Evolutionary conservation across 2,113 vertebrate species (phyloP).

Genomic region (Dicrurus megarhynchus): DNA sequence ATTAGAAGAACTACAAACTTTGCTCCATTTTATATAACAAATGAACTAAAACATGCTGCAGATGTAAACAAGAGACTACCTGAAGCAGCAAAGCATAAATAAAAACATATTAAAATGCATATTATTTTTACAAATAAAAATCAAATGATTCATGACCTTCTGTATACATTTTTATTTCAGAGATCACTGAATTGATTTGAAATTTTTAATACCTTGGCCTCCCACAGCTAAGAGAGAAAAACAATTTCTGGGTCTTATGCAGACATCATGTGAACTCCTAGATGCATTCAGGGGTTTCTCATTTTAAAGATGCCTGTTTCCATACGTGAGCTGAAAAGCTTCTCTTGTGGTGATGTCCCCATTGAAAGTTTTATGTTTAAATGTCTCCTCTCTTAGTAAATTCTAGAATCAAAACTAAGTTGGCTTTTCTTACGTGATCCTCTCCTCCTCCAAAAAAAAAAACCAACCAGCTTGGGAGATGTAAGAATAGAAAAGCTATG

Average conservation of each 20-base stretch:
- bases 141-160: neutral
- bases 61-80: neutral
- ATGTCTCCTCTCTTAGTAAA: neutral
- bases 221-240: neutral
- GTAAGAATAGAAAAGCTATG: neutral
- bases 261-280: neutral
- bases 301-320: neutral
- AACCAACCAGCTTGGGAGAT: neutral
- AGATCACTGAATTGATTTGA: neutral
- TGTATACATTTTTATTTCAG: neutral
- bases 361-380: neutral
- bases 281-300: neutral
- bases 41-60: neutral
- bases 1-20: neutral
- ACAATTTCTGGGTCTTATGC: neutral
- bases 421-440: neutral
- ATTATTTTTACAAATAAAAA: neutral
- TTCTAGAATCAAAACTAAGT: neutral
- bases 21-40: neutral
- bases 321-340: neutral
- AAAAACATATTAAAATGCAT: neutral
- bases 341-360: neutral
- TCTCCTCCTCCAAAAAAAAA: neutral
- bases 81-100: neutral
- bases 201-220: neutral